Evolutionary conservation across 2,797 vertebrate genomes (phyloP).

Genomic region (Rhincodon typus): DNA sequence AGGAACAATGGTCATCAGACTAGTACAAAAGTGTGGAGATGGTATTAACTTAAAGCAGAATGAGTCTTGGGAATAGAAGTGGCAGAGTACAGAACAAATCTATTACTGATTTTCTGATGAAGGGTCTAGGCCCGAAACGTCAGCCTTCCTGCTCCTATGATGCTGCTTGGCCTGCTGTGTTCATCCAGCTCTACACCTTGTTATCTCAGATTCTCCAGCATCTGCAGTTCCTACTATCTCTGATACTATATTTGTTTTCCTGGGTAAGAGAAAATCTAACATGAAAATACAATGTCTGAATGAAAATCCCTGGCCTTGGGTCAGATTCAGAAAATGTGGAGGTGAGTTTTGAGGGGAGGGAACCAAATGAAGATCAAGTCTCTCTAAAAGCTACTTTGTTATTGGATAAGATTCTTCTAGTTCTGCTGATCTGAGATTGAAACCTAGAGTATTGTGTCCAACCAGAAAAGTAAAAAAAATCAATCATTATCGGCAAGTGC

Average conservation of each 20-base stretch:
- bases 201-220: too few relatives aligned
- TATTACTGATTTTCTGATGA: too few relatives aligned
- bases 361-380: neutral
- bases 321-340: neutral
- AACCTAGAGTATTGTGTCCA: neutral
- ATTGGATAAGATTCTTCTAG: neutral
- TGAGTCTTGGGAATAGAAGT: neutral
- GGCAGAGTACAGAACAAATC: neutral
- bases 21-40: neutral
- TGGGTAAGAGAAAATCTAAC: neutral
- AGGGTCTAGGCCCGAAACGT: too few relatives aligned
- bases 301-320: too few relatives aligned
- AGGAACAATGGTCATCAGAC: neutral
- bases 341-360: neutral
- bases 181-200: too few relatives aligned
- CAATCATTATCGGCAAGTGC: conserved; percentile 5
- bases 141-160: too few relatives aligned
- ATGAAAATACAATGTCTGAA: neutral
- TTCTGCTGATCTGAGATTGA: neutral
- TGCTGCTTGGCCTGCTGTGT: too few relatives aligned
- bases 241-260: too few relatives aligned
- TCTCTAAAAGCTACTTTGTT: neutral
- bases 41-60: neutral
- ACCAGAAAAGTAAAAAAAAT: neutral
- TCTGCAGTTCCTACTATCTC: too few relatives aligned